Conservation (phyloP, 2,888 invertebrate species). For the Caenorhabditis zanzibari region DNA sequence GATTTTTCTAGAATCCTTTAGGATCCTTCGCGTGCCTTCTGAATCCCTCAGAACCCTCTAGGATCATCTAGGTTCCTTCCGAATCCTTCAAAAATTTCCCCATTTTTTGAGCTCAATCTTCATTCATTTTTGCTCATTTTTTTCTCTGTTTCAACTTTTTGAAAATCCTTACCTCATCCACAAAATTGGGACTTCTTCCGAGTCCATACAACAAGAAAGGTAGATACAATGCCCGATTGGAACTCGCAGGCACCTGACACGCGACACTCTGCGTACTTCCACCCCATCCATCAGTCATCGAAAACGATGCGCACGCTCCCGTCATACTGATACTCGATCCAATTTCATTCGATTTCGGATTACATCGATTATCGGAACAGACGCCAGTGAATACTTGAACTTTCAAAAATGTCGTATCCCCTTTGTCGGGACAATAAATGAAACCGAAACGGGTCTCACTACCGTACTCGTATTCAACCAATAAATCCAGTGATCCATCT, state of each 20-base stretch:
- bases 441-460: constrained; percentile 56
- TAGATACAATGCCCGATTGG: constrained; percentile 90
- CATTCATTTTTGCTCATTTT: no score
- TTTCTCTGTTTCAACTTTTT: no score
- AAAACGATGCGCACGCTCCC: constrained; percentile 80
- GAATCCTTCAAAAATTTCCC: no score
- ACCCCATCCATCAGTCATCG: constrained; percentile 78
- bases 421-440: constrained; percentile 76
- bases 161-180: constrained; percentile 84
- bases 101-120: no score
- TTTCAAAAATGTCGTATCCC: constrained; percentile 83
- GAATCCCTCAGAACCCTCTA: no score
- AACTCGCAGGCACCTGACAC: constrained; percentile 76
- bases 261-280: constrained; percentile 72
- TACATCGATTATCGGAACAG: constrained; percentile 61
- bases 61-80: no score
- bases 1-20: no score
- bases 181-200: constrained; percentile 98
- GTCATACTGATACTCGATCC: constrained; percentile 82
- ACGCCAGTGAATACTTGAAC: constrained; percentile 80
- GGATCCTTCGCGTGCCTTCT: no score
- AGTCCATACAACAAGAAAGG: constrained; percentile 97
- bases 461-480: constrained; percentile 77
- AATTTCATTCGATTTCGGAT: constrained; percentile 60
- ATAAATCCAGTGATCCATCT: constrained; percentile 82